Evolutionary conservation across 1,140 invertebrate species (phyloP), one percentile per base, ranked within the genome.

Genomic region (Halictus rubicundus): DNA sequence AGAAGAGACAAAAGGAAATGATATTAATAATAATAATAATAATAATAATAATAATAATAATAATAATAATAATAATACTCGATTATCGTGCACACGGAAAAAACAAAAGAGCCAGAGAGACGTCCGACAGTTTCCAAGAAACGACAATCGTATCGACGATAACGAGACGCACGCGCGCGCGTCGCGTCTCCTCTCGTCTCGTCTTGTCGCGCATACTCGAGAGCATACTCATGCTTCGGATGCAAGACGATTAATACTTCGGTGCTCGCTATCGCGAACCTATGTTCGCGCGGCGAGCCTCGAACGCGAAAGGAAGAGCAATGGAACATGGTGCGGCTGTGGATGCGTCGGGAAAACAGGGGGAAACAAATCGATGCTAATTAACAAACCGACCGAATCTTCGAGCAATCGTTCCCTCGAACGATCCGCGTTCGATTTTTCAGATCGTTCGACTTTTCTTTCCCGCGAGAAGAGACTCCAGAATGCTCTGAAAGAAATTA

Each of bases 111-210:
- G 39, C 39, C 10, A 42, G 39, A 23, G 89, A 90, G 86, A 82
- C 88, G 83, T 90, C 87, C 21, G 54, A 89, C 90, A 88, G 87
- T 81, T 83, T 74, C 86, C 89, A 84, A 88, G 78, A 89, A 92
- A 84, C 89, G 90, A 88, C 82, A 89, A 87, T 86, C 68, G 71
- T 88, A 89, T 87, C 81, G 84, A 84, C 90, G 91, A 90, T 87
- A 87, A 85, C 81, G 69, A 72, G 81, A 84, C 78, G n/a, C n/a
- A n/a, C n/a, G n/a, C n/a, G n/a, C 32, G 60, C 88, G 76, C 82
- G 80, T 25, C 9, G 16, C 39, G 5, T 12, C 39, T 12, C 10
- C 10, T 71, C 66, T 25, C 46, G 63, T 42, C 54, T 54, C 60
- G 66, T 10, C 57, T 57, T 76, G 10, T 60, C 57, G 76, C 63